phyloP scores from a whole-genome alignment of 2,113 vertebrate genomes.

The Plecturocebus donacophilus region DNA sequence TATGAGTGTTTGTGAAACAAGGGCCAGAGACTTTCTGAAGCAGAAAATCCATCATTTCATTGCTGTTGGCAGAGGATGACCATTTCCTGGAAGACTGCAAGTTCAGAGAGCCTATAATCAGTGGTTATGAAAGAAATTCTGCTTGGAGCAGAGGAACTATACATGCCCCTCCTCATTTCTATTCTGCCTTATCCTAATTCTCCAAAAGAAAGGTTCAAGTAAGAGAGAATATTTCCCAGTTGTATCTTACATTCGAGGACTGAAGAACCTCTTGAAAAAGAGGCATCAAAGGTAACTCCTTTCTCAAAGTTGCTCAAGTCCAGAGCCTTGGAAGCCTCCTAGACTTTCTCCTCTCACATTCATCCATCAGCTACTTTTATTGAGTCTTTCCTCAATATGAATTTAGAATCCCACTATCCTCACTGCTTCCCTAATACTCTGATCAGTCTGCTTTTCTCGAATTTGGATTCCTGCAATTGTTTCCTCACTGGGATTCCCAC shows the following conservation, averaged over 20 bases:
- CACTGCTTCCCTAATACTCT: not conserved
- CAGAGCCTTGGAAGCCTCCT: not conserved
- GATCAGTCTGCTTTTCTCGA: not conserved
- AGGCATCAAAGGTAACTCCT: not conserved
- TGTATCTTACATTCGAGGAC: not conserved
- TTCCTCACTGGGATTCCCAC: not conserved
- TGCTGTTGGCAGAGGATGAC: not conserved
- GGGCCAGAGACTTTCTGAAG: not conserved
- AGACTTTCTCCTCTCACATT: not conserved
- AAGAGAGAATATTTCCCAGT: not conserved
- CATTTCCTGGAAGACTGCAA: not conserved
- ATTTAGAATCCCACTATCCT: not conserved
- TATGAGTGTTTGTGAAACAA: not conserved
- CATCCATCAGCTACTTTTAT: not conserved
- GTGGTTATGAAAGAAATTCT: not conserved
- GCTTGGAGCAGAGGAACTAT: not conserved
- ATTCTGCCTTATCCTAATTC: not conserved
- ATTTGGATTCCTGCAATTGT: not conserved
- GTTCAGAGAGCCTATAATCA: not conserved
- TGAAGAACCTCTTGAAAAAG: not conserved
- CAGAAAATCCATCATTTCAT: not conserved
- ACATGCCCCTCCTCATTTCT: not conserved
- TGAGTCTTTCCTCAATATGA: not conserved
- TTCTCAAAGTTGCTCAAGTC: not conserved
- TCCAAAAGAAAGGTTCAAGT: not conserved